phyloP scores from a whole-genome alignment of 2,888 invertebrate genomes.

The Auanema freiburgensis region DNA sequence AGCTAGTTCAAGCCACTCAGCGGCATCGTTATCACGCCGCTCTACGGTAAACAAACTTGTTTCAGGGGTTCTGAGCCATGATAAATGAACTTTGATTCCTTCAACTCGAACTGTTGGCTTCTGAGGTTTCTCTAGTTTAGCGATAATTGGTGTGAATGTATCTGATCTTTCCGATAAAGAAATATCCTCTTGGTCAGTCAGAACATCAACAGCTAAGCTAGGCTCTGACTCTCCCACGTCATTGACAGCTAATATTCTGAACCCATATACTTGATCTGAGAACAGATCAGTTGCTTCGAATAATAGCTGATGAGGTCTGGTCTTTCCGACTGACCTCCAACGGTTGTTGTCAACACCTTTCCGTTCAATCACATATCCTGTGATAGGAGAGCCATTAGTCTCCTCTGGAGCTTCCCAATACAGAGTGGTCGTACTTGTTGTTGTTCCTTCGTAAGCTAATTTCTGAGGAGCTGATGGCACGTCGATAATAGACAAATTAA shows the following conservation, averaged over 20 bases:
- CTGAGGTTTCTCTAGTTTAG: constrained; percentile 33
- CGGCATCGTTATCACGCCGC: constrained; percentile 25
- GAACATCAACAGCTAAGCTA: constrained; percentile 49
- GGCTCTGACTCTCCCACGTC: constrained; percentile 55
- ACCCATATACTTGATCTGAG: constrained; percentile 53
- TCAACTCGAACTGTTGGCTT: constrained; percentile 33
- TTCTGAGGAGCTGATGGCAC: constrained; percentile 51
- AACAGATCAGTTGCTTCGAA: constrained; percentile 49
- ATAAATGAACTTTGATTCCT: constrained; percentile 38
- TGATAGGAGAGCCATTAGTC: constrained; percentile 76
- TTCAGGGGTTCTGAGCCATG: constrained; percentile 41
- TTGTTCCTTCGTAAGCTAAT: constrained; percentile 38
- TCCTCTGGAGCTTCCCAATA: constrained; percentile 67
- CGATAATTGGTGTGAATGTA: constrained; percentile 37
- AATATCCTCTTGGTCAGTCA: constrained; percentile 39
- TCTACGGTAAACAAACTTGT: constrained; percentile 43
- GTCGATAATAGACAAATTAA: constrained; percentile 49
- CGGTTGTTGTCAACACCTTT: constrained; percentile 50
- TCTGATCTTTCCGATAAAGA: constrained; percentile 28
- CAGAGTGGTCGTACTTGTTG: constrained; percentile 38
- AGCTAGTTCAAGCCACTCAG: constrained; percentile 58
- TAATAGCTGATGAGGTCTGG: constrained; percentile 28
- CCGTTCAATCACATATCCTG: constrained; percentile 54
- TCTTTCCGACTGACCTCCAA: constrained; percentile 43
- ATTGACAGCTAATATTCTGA: constrained; percentile 52